Base-by-base conservation (phyloP, 2,888 invertebrate species). In the Acanthosepion pharaonis region DNA sequence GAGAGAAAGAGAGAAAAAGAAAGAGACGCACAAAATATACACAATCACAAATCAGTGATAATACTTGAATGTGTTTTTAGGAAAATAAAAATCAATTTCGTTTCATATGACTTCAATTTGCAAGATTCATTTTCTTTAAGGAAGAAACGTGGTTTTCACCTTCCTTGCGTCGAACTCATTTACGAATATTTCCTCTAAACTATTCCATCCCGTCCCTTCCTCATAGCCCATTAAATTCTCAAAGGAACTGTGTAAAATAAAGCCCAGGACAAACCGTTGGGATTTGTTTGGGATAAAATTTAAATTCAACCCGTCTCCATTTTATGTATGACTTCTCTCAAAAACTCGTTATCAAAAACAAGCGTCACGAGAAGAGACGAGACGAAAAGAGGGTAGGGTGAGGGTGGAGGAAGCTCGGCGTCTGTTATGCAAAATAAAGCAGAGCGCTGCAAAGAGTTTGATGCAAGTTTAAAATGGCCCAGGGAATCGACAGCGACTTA, bases 341-440 rank as follows among this genome's bases (percentile, higher is more conserved):
- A 78, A 78, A 78, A 78, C n/a, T n/a, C 78, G 78, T 78, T 78
- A 78, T 78, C 78, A 78, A 78, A 78, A 78, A 9, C 78, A 28
- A 78, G 78, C 78, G 78, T 78, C 78, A 78, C 28, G 78, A 78
- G 25, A 78, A 78, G n/a, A n/a, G 78, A 78, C 78, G n/a, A 78
- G 78, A 78, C 78, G 78, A 11, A 33, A 78, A n/a, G 78, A 33
- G n/a, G 78, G 78, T 9, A 0, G n/a, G n/a, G 11, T 15, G 78
- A 15, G 0, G 78, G 78, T 78, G 5, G 5, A 3, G n/a, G 33
- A n/a, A n/a, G 78, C 78, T 33, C 78, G 78, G n/a, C n/a, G 78
- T 78, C 78, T 78, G n/a, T 78, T 78, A 78, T 78, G 78, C 78
- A 78, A 78, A 78, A 78, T 78, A n/a, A 78, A 78, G n/a, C 78